Conservation (phyloP, 1,140 invertebrate genomes). For the Palaemon carinicauda region DNA sequence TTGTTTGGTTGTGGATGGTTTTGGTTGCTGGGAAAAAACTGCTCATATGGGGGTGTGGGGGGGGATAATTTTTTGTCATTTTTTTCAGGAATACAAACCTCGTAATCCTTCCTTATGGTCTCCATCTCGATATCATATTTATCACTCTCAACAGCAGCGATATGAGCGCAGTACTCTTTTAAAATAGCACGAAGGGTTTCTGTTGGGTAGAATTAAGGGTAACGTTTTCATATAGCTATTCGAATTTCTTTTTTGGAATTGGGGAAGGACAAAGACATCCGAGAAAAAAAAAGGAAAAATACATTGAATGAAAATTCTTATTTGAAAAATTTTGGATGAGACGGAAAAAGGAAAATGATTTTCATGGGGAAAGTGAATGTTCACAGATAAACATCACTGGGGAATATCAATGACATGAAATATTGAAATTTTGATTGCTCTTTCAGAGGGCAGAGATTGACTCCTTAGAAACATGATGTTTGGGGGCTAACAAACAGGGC, state of each 20-base stretch:
- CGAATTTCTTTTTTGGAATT: neutral
- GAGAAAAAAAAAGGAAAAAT: no score
- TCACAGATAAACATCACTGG: no score
- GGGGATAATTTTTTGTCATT: neutral
- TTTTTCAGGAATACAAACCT: constrained; percentile 70
- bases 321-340: no score
- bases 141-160: constrained; percentile 87
- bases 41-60: neutral
- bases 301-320: no score
- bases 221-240: neutral
- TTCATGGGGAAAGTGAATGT: no score
- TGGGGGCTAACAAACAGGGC: no score
- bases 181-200: constrained; percentile 66
- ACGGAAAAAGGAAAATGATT: no score
- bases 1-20: neutral
- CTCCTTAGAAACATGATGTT: no score
- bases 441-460: no score
- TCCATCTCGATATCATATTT: constrained; percentile 99
- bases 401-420: no score
- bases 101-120: constrained; percentile 96
- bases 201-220: constrained; percentile 62
- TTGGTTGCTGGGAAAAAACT: neutral
- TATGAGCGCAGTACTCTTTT: constrained; percentile 80
- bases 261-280: neutral
- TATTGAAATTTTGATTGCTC: no score